Conservation (phyloP, 2,888 invertebrate species). For the Petrolisthes manimaculis region DNA sequence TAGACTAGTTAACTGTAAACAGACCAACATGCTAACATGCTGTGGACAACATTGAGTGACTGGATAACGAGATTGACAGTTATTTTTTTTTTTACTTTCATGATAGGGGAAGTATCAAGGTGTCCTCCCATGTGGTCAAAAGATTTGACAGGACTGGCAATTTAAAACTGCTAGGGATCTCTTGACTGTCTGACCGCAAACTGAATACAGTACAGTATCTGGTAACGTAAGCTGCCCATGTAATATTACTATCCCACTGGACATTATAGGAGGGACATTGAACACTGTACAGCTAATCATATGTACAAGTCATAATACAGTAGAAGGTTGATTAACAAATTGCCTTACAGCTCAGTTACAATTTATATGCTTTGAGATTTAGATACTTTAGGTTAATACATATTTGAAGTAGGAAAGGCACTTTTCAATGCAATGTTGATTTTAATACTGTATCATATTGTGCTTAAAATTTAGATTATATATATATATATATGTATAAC, state of each 20-base stretch:
- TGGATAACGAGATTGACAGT: slow-evolving; percentile 54
- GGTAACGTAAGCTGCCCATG: slow-evolving; percentile 36
- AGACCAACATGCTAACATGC: slow-evolving; percentile 57
- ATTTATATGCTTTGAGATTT: slow-evolving; percentile 35
- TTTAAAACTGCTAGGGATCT: not conserved
- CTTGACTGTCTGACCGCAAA: not conserved
- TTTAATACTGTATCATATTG: slow-evolving; percentile 48
- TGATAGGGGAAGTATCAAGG: too few relatives aligned
- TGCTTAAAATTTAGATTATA: slow-evolving; percentile 30
- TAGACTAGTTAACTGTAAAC: slow-evolving; percentile 61
- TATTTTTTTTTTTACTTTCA: too few relatives aligned
- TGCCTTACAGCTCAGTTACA: slow-evolving; percentile 15
- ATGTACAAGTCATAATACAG: slow-evolving; percentile 41
- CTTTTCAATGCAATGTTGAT: slow-evolving; percentile 57
- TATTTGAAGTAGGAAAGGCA: slow-evolving; percentile 54
- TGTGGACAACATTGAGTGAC: slow-evolving; percentile 54
- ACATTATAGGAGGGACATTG: slow-evolving; percentile 26
- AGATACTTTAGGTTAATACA: slow-evolving; percentile 44
- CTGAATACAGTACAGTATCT: slow-evolving; percentile 24
- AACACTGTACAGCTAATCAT: slow-evolving; percentile 45
- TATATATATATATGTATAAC: not conserved
- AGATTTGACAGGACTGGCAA: not conserved
- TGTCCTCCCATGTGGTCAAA: too few relatives aligned
- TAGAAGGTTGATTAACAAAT: slow-evolving; percentile 43
- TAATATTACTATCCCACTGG: slow-evolving; percentile 26